phyloP scores from a whole-genome alignment of 1,140 invertebrate genomes.

The Polyergus mexicanus region DNA sequence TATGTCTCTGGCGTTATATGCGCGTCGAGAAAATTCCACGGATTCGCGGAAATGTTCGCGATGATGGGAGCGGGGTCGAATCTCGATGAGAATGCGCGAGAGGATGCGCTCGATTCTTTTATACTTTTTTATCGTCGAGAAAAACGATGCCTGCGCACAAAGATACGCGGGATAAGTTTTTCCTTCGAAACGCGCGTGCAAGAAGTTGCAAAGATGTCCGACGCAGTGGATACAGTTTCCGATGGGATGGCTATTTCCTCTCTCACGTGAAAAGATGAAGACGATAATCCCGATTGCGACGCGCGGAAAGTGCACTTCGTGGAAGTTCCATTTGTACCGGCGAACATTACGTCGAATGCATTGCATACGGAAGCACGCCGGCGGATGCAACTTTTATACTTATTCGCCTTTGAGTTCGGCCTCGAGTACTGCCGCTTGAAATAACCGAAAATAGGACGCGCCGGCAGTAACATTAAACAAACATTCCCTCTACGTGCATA shows the following conservation, averaged over 20 bases:
- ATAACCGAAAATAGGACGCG: conserved; percentile 50
- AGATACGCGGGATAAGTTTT: conserved; percentile 1
- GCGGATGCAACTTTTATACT: conserved; percentile 72
- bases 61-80: neutral
- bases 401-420: conserved; percentile 38
- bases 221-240: conserved; percentile 54
- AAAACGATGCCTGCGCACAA: conserved; percentile 9
- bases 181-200: neutral
- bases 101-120: conserved; percentile 12
- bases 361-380: conserved; percentile 63
- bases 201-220: conserved; percentile 71
- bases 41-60: neutral
- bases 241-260: conserved; percentile 58
- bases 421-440: conserved; percentile 14
- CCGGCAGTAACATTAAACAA: conserved; percentile 52
- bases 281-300: conserved; percentile 61
- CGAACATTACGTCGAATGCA: conserved; percentile 71
- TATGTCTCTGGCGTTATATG: conserved; percentile 45
- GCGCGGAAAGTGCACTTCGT: conserved; percentile 58
- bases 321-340: conserved; percentile 70
- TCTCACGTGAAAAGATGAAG: conserved; percentile 63
- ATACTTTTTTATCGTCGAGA: neutral
- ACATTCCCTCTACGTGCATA: conserved; percentile 24
- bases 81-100: neutral
- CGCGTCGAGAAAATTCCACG: conserved; percentile 2